These are phyloP conservation scores for Dryas iulia DNA, from an alignment of 1,140 invertebrate genomes.

Conservation along the genomic window DNA sequence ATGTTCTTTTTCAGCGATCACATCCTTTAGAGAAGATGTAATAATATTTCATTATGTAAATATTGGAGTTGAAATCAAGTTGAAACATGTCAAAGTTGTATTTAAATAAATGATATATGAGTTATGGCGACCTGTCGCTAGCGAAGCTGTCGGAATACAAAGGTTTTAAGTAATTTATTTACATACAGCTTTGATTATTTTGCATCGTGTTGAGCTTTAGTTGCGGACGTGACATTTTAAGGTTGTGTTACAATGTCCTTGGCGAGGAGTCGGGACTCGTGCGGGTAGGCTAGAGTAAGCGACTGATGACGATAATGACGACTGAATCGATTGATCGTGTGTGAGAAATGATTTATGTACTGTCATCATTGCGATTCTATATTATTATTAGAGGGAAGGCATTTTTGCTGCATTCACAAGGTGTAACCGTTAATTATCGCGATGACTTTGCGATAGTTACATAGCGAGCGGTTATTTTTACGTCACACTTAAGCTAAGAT, in stretches of 20 bases:
- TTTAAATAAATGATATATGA: neutral
- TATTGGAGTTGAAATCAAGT: too few species aligned
- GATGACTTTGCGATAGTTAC: neutral
- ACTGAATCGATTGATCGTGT: conserved; percentile 1
- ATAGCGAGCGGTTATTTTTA: neutral
- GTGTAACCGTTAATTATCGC: neutral
- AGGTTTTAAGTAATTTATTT: neutral
- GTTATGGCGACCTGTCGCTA: neutral
- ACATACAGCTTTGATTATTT: neutral
- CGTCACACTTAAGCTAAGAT: neutral
- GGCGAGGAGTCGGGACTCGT: neutral
- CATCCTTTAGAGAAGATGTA: neutral
- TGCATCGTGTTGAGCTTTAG: neutral
- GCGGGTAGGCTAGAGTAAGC: neutral
- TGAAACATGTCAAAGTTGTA: neutral
- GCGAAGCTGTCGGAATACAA: neutral
- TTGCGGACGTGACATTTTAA: neutral
- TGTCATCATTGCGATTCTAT: neutral
- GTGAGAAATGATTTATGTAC: neutral
- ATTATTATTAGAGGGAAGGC: neutral
- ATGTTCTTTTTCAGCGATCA: neutral
- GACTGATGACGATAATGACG: neutral
- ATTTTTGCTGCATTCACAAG: neutral
- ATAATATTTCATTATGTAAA: neutral
- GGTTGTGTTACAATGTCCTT: neutral